A percentile compares a stretch with the other conserved stretches of the same genome.
phyloP scores from a whole-genome alignment of 2,888 invertebrate genomes.

The Callyntrura guangdongensis region DNA sequence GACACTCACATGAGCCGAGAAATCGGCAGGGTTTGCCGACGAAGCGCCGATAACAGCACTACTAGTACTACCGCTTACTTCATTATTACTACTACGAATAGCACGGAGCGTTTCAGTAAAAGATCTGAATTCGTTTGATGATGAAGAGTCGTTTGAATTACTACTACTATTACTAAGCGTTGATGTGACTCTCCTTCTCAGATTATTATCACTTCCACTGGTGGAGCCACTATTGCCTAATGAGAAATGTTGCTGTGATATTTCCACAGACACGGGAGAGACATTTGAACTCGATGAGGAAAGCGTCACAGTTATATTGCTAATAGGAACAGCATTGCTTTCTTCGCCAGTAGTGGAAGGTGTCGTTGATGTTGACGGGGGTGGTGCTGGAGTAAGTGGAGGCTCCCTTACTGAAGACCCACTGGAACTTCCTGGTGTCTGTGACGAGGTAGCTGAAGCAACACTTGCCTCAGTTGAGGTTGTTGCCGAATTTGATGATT shows the following conservation, averaged over 20 bases:
- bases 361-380: slow-evolving; percentile 31
- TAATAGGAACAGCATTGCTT: slow-evolving; percentile 57
- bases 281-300: slow-evolving; percentile 55
- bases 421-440: neutral
- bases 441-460: slow-evolving; percentile 51
- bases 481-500: slow-evolving; percentile 40
- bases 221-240: slow-evolving; percentile 19
- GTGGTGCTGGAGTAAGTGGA: slow-evolving; percentile 65
- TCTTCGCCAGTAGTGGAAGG: neutral
- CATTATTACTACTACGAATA: slow-evolving; percentile 42
- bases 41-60: slow-evolving; percentile 27
- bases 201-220: slow-evolving; percentile 17
- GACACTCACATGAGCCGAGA: slow-evolving; percentile 75
- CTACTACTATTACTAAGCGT: slow-evolving; percentile 70
- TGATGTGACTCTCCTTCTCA: slow-evolving; percentile 66
- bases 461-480: slow-evolving; percentile 50
- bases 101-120: slow-evolving; percentile 52
- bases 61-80: slow-evolving; percentile 24
- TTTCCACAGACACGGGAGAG: slow-evolving; percentile 68
- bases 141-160: slow-evolving; percentile 59
- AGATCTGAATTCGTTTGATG: slow-evolving; percentile 61
- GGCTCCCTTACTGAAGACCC: slow-evolving; percentile 37
- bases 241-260: slow-evolving; percentile 64
- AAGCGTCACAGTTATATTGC: slow-evolving; percentile 74
- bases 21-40: slow-evolving; percentile 58